Percentiles rank a stretch among this genome's conserved stretches.
Conservation (phyloP, 1,140 invertebrate genomes). For the Drosophila pruinosa region DNA sequence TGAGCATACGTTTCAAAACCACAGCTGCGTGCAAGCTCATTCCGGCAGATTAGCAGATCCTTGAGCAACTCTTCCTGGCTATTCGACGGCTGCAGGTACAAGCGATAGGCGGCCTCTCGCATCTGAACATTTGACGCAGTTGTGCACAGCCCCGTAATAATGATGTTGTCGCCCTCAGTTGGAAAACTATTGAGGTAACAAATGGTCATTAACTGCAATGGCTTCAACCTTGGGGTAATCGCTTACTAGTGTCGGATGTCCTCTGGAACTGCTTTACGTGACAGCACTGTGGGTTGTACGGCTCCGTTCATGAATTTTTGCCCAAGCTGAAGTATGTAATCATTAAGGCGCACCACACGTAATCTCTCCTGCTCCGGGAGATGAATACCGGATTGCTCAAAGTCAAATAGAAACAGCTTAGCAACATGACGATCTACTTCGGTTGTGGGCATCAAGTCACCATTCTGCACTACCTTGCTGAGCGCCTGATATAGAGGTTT, state of each 20-base stretch:
- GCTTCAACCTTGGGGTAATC: background rate
- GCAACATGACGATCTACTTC: constrained; percentile 93
- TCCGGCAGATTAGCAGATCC: constrained; percentile 88
- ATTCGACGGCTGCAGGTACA: constrained; percentile 91
- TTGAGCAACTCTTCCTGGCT: constrained; percentile 90
- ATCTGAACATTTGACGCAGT: constrained; percentile 90
- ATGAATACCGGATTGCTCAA: constrained; percentile 98
- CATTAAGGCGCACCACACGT: constrained; percentile 92
- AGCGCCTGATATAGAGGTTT: constrained; percentile 91
- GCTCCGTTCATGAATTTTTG: constrained; percentile 93
- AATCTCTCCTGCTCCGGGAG: constrained; percentile 90
- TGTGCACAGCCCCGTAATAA: constrained; percentile 91
- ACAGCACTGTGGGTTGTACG: constrained; percentile 87
- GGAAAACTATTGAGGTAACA: constrained; percentile 86
- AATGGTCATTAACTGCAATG: background rate
- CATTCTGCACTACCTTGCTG: constrained; percentile 87
- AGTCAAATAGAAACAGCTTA: constrained; percentile 96
- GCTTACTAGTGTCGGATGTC: constrained; percentile 90
- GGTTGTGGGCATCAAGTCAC: constrained; percentile 88
- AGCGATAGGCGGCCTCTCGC: constrained; percentile 94
- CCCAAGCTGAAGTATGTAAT: constrained; percentile 90
- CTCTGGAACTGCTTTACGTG: constrained; percentile 87
- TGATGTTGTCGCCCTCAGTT: constrained; percentile 87
- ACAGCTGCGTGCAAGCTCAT: constrained; percentile 92
- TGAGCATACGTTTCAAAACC: constrained; percentile 95